These are phyloP conservation scores for Ifrita kowaldi DNA, from an alignment of 2,113 vertebrate genomes.

Conservation along the genomic window DNA sequence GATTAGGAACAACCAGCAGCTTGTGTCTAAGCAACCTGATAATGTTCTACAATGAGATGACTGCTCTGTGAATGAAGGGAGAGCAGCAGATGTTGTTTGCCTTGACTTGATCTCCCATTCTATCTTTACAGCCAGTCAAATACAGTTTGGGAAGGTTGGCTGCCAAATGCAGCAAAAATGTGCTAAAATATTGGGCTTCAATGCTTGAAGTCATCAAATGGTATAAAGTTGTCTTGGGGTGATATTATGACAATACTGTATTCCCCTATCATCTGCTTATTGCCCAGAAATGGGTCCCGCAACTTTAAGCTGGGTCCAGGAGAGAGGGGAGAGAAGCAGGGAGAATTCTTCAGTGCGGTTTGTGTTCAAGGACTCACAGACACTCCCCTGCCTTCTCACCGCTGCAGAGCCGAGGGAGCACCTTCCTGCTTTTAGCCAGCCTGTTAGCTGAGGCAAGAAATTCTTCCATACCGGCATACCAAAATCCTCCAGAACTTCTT, in stretches of 20 bases:
- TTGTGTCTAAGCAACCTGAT: background rate
- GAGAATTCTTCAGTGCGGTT: too few relatives aligned
- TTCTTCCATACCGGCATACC: fast-evolving
- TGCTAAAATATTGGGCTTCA: background rate
- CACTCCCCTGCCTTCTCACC: too few relatives aligned
- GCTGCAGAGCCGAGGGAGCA: too few relatives aligned
- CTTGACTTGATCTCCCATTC: background rate
- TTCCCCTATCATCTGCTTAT: too few relatives aligned
- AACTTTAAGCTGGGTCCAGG: too few relatives aligned
- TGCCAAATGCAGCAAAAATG: background rate
- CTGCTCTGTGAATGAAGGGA: background rate
- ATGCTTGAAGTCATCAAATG: background rate
- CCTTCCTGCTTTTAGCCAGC: too few relatives aligned
- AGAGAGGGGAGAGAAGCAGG: too few relatives aligned
- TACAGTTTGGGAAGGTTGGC: background rate
- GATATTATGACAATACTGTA: too few relatives aligned
- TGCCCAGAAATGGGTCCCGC: too few relatives aligned
- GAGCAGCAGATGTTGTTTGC: background rate
- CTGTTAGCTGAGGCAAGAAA: too few relatives aligned
- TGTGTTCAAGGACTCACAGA: too few relatives aligned
- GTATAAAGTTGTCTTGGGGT: background rate
- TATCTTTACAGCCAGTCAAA: background rate
- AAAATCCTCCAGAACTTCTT: too few relatives aligned
- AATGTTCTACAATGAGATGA: background rate
- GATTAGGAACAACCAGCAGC: background rate